Base-by-base conservation (phyloP, 2,113 vertebrate species). In the Beaufortia kweichowensis region DNA sequence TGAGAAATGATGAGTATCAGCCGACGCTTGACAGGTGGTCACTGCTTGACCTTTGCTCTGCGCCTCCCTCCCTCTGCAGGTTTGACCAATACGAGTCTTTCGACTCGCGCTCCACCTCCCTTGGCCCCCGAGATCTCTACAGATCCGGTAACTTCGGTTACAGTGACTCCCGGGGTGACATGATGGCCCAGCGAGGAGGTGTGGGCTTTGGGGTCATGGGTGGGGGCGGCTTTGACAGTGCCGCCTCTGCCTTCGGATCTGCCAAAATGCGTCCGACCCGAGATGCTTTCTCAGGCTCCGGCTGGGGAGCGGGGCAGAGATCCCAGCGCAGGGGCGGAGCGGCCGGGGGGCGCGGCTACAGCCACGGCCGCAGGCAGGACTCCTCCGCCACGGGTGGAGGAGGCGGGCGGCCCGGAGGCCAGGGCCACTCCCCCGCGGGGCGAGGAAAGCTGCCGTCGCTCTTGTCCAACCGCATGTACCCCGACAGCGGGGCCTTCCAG, bases 11-110 rank as follows among this genome's bases (percentile, higher is more conserved):
- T 53, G 48, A n/a, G 7, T 8, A 53, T 19, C 48, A 21, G 19
- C 2, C 7, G 5, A 53, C 6, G 48, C 48, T 53, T 65, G 41
- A 33, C 6, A 48, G 64, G 79, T 17, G 71, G 75, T 62, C 63
- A 29, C 53, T 85, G 87, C 89, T 83, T 90, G 84, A 88, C 87
- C 86, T 87, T 91, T 90, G 89, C 85, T 91, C 87, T 89, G 83
- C 90, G 82, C 82, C 86, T 87, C 85, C 83, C 86, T 90, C 89
- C 88, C 90, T 86, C 83, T 86, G 82, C 94, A 98, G 96, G 92
- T 98, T 93, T 85, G 95, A 94, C 86, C 93, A 95, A 66, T 98
- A 94, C 41, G 95, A 96, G 87, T 92, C 95, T 83, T 96, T 93
- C 85, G 94, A 96, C 90, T 94, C 94, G 0, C 91, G 94, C 87